phyloP scores from a whole-genome alignment of 2,888 invertebrate species.

The Craniophora ligustri region DNA sequence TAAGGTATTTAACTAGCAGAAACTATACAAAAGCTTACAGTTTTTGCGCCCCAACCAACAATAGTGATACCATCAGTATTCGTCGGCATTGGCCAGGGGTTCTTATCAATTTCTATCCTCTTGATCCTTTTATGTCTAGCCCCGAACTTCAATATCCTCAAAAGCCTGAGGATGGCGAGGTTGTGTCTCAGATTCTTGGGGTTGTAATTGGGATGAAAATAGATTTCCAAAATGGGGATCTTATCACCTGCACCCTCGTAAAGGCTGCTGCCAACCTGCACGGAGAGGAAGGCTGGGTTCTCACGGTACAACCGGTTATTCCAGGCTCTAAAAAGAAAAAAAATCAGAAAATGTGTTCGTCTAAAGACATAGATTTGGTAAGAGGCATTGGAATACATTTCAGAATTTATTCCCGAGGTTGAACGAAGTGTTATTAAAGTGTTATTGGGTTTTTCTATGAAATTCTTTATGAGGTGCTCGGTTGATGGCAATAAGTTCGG shows the following conservation, averaged over 20 bases:
- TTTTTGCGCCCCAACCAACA: slow-evolving; percentile 76
- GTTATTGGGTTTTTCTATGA: no score
- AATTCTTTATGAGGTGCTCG: no score
- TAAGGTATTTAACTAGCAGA: neutral
- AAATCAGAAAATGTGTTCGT: neutral
- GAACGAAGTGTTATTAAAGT: no score
- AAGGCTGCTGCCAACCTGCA: slow-evolving; percentile 72
- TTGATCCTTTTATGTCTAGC: slow-evolving; percentile 52
- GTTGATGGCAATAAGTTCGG: no score
- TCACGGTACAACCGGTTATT: slow-evolving; percentile 80
- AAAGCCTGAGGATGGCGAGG: slow-evolving; percentile 69
- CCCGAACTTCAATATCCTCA: slow-evolving; percentile 55
- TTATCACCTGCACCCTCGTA: slow-evolving; percentile 68
- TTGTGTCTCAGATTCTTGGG: slow-evolving; percentile 73
- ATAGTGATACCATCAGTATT: slow-evolving; percentile 69
- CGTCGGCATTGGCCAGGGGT: slow-evolving; percentile 52
- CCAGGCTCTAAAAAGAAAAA: slow-evolving; percentile 65
- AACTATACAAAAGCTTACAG: slow-evolving; percentile 55
- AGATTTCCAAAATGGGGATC: slow-evolving; percentile 69
- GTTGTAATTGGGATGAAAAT: slow-evolving; percentile 74
- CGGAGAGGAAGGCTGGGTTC: slow-evolving; percentile 75
- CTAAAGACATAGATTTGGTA: no score
- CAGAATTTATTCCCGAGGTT: no score
- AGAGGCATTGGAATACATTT: no score
- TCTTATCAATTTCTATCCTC: slow-evolving; percentile 70